phyloP scores from a whole-genome alignment of 2,113 vertebrate genomes.

The Hucho hucho region DNA sequence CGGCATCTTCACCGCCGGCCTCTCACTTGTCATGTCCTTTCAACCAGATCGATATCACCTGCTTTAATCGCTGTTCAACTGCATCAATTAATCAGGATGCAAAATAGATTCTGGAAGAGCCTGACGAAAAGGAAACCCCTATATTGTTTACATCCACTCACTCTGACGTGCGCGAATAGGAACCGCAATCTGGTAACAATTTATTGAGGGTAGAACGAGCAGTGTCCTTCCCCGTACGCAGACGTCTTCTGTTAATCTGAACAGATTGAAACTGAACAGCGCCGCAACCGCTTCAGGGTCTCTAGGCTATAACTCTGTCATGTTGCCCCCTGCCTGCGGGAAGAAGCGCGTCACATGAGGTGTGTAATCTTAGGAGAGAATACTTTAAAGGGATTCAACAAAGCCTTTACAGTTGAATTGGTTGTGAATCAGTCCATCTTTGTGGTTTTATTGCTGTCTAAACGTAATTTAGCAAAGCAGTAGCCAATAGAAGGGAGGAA shows the following conservation, averaged over 20 bases:
- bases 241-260: not conserved
- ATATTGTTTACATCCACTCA: constrained; percentile 19
- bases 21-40: constrained; percentile 91
- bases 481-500: too few species aligned
- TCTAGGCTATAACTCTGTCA: constrained; percentile 55
- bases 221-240: not conserved
- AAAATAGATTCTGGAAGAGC: not conserved
- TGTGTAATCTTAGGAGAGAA: too few species aligned
- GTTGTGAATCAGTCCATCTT: too few species aligned
- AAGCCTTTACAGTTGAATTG: too few species aligned
- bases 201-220: constrained; percentile 16
- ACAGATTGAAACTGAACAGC: too few species aligned
- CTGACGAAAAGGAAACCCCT: constrained; percentile 28
- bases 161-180: not conserved
- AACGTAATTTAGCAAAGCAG: too few species aligned
- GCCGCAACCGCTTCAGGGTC: too few species aligned
- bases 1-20: constrained; percentile 61
- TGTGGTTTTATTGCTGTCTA: too few species aligned
- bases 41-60: constrained; percentile 68
- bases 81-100: not conserved
- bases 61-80: constrained; percentile 62
- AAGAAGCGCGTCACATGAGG: too few species aligned
- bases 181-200: constrained; percentile 6
- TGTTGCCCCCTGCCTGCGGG: constrained; percentile 96
- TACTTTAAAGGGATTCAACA: too few species aligned